Base-by-base conservation (phyloP, 2,888 invertebrate genomes). In the Reticulitermes lucifugus region DNA sequence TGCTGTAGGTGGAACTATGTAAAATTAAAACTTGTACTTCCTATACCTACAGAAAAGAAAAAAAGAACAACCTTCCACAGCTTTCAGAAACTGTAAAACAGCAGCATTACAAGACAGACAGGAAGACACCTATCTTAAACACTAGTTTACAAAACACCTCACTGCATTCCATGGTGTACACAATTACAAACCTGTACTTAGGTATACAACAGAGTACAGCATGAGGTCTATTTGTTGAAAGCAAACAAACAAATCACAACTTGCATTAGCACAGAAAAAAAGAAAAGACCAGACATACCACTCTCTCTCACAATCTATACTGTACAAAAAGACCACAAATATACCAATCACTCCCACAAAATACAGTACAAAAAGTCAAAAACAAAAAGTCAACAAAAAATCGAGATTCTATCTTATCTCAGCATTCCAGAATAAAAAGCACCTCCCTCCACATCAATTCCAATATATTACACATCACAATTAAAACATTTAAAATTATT, bases 181-280 rank as follows among this genome's bases (percentile, higher is more conserved):
- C 12, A 12, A 12, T 46, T 46, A 46, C 12, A 46, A 1, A 46
- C 12, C 46, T 18, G 14, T 55, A 55, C 18, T 55, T 18, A 18
- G 55, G 14, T 55, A 55, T 18, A 55, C 1, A 55, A 55, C 0
- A 55, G 5, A 55, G 14, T 18, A 18, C 18, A 55, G 55, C 18
- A 14, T 18, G 35, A 14, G 5, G 55, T 18, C 55, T 55, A 18
- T 14, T 55, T 18, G 18, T 18, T 55, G 14, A 18, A 14, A 55
- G 55, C 14, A 55, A 55, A 12, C 12, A 14, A 14, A 55, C 55
- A 55, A 55, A 55, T 55, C 18, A 55, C n/a, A 1, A 77, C 77
- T 77, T 77, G 35, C 21, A 46, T 77, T 46, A 51, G 46, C 77
- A 77, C 51, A 77, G 77, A 51, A 51, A n/a, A 77, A 77, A 35